Conservation (phyloP, 2,888 invertebrate genomes). For the Seira sanloemensis region DNA sequence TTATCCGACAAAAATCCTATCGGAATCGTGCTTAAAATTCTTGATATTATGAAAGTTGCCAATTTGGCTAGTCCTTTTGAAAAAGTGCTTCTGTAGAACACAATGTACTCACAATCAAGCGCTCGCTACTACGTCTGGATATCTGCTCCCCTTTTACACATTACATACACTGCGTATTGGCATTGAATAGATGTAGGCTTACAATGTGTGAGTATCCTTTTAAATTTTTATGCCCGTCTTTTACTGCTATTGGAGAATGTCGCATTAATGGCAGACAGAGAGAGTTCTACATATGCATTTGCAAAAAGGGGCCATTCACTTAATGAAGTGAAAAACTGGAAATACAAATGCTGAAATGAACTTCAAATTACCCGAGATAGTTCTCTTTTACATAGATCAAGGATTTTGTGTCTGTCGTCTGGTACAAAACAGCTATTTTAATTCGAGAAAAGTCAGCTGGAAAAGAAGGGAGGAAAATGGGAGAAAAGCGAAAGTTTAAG, state of each 20-base stretch:
- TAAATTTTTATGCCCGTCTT: background rate
- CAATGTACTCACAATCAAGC: background rate
- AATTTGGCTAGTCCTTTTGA: constrained; percentile 36
- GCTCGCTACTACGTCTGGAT: background rate
- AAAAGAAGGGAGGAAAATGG: constrained; percentile 2
- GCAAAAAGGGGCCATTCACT: constrained; percentile 44
- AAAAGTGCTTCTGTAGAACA: background rate
- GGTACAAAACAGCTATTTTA: constrained; percentile 41
- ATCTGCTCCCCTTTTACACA: background rate
- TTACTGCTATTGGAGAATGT: background rate
- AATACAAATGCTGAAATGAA: constrained; percentile 41
- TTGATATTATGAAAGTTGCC: constrained; percentile 52
- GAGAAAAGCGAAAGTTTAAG: constrained; percentile 9
- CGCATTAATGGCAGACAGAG: too few relatives aligned
- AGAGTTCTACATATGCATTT: constrained; percentile 45
- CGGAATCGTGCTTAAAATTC: constrained; percentile 58
- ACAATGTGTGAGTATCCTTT: too few relatives aligned
- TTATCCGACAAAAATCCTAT: constrained; percentile 58
- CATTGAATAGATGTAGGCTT: too few relatives aligned
- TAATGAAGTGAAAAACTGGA: constrained; percentile 50
- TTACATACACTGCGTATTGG: too few relatives aligned
- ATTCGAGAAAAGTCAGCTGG: constrained; percentile 41
- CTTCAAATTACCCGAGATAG: constrained; percentile 36
- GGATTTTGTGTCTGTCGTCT: background rate
- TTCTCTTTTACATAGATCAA: too few relatives aligned